These are phyloP conservation scores for Drymonia ruficornis DNA, from an alignment of 2,888 invertebrate species.

Conservation along the genomic window DNA sequence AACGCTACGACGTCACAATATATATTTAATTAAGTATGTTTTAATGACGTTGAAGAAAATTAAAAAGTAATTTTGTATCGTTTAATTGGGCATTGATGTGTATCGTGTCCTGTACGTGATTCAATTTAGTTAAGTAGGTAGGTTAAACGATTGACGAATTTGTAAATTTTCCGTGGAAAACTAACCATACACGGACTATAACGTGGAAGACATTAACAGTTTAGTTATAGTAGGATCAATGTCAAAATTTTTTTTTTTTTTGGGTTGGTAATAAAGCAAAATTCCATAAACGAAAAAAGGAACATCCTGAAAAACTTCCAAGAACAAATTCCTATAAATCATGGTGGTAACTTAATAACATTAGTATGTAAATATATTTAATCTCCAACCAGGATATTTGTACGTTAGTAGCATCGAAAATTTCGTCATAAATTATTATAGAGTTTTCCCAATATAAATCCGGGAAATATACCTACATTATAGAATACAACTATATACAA, in stretches of 20 bases:
- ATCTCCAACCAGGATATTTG: neutral
- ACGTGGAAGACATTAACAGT: neutral
- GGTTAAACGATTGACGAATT: conserved; percentile 6
- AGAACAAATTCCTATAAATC: neutral
- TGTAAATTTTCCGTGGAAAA: conserved; percentile 22
- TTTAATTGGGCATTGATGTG: conserved; percentile 22
- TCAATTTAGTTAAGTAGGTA: conserved; percentile 16
- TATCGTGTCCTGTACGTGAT: conserved; percentile 23
- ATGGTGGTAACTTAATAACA: neutral
- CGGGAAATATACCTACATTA: neutral
- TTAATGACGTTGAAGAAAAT: conserved; percentile 59
- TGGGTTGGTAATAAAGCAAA: too few relatives aligned
- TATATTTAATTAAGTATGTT: conserved; percentile 53
- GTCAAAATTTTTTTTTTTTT: too few relatives aligned
- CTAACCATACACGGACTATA: neutral
- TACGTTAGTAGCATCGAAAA: neutral
- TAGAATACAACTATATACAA: neutral
- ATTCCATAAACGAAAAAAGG: neutral
- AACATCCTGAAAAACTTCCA: neutral
- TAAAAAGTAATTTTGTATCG: conserved; percentile 37
- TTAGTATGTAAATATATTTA: neutral
- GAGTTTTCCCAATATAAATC: neutral
- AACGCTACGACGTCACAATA: conserved; percentile 66
- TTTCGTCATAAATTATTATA: neutral
- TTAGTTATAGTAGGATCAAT: too few relatives aligned